Percentiles rank a stretch among this genome's conserved stretches.
Conservation (phyloP, 2,888 invertebrate genomes). For the Amphiduros pacificus region DNA sequence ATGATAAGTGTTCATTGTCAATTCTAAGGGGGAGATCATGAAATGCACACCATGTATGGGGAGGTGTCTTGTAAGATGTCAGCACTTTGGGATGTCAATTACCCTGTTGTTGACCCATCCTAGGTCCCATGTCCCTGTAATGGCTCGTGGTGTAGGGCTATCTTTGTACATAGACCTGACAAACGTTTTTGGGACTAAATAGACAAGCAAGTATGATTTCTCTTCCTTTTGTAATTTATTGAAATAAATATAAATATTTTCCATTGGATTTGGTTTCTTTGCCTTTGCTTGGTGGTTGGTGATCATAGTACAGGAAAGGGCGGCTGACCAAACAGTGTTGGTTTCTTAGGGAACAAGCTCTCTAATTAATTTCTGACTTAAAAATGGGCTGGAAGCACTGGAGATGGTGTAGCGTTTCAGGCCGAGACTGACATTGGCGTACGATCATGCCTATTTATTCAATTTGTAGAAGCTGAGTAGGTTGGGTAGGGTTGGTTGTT, state of each 20-base stretch:
- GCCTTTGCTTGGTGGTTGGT: background rate
- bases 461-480: constrained; percentile 1
- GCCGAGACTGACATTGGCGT: background rate
- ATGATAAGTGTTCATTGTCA: no score
- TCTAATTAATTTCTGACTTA: constrained; percentile 16
- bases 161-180: no score
- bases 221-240: background rate
- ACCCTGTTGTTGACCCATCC: no score
- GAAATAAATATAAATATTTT: constrained; percentile 17
- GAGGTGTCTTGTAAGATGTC: no score
- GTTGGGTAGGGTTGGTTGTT: no score
- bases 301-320: constrained; percentile 8
- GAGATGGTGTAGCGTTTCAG: constrained; percentile 9
- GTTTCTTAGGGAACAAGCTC: constrained; percentile 7
- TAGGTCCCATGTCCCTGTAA: no score
- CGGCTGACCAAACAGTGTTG: constrained; percentile 13
- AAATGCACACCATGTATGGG: no score
- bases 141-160: no score
- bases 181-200: no score
- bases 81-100: no score
- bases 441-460: constrained; percentile 6
- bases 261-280: constrained; percentile 9
- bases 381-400: constrained; percentile 12
- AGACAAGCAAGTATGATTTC: no score
- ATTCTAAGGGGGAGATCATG: no score